These are phyloP conservation scores for Ellobium chinense DNA, from an alignment of 2,888 invertebrate genomes.

Conservation along the genomic window DNA sequence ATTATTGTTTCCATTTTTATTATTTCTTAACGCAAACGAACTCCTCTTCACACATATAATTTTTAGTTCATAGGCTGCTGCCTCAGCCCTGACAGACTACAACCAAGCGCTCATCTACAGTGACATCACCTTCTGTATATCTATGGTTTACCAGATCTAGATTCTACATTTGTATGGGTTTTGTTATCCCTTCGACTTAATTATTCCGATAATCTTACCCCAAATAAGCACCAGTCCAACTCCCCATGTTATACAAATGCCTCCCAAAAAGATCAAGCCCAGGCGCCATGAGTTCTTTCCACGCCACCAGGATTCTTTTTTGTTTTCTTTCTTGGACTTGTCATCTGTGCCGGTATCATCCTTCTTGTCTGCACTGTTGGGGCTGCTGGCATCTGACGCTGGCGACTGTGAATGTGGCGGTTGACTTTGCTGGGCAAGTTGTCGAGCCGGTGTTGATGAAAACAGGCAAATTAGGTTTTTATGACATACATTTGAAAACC, in stretches of 20 bases:
- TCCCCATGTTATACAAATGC: constrained; percentile 52
- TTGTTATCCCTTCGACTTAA: not conserved
- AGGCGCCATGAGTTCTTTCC: constrained; percentile 73
- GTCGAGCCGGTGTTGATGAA: not conserved
- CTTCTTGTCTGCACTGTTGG: not conserved
- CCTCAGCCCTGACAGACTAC: no score
- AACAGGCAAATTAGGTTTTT: constrained; percentile 10
- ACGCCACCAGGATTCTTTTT: constrained; percentile 61
- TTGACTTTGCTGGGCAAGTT: not conserved
- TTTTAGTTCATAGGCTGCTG: no score
- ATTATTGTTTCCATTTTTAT: no score
- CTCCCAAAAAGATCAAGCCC: constrained; percentile 62
- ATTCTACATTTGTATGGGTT: not conserved
- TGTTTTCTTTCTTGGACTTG: constrained; percentile 17
- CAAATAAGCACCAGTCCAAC: constrained; percentile 60
- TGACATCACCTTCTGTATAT: no score
- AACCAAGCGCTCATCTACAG: no score
- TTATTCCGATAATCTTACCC: constrained; percentile 55
- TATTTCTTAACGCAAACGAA: no score
- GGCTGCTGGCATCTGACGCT: not conserved
- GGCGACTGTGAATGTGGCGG: not conserved
- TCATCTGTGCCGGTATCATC: constrained; percentile 6
- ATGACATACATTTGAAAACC: not conserved
- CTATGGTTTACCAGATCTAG: not conserved
- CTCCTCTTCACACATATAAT: no score